Percentiles rank a stretch among this genome's conserved stretches.
These are phyloP conservation scores for Triplophysa tibetana DNA, from an alignment of 2,113 vertebrate genomes.

Conservation along the genomic window DNA sequence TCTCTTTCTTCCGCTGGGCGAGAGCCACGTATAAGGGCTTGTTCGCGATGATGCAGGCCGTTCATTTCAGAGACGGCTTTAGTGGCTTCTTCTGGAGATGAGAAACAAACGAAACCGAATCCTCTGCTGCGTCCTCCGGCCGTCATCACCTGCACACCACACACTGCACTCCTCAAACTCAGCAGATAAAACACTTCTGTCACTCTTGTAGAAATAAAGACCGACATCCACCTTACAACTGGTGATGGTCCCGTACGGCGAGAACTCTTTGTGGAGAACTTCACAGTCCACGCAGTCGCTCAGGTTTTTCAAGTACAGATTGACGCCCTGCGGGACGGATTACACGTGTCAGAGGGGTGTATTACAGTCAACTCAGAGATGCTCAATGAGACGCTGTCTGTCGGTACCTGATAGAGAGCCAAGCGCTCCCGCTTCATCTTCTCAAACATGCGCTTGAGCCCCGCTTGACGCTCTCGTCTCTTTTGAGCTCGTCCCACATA, in stretches of 20 bases:
- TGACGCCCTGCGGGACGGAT: slow-evolving; percentile 82
- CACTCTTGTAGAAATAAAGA: not conserved
- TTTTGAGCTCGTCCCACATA: slow-evolving; percentile 96
- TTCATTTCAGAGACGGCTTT: slow-evolving; percentile 99
- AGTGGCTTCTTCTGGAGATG: slow-evolving; percentile 95
- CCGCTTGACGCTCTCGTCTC: slow-evolving; percentile 93
- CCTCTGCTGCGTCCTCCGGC: slow-evolving; percentile 95
- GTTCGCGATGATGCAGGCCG: slow-evolving; percentile 92
- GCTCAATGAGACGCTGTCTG: not conserved
- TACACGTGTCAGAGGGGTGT: not conserved
- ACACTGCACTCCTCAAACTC: not conserved
- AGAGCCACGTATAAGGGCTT: slow-evolving; percentile 95
- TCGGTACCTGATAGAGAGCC: not conserved
- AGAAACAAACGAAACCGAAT: slow-evolving; percentile 97
- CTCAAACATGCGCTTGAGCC: slow-evolving; percentile 95
- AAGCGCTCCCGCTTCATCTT: slow-evolving; percentile 90
- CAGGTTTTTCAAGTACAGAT: slow-evolving; percentile 96
- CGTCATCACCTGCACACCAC: slow-evolving; percentile 86
- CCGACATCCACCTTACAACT: slow-evolving; percentile 86
- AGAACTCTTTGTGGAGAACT: slow-evolving; percentile 90
- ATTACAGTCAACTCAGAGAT: slow-evolving; percentile 58
- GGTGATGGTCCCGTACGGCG: slow-evolving; percentile 94
- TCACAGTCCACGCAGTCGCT: slow-evolving; percentile 96
- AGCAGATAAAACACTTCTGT: not conserved
- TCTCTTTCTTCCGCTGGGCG: slow-evolving; percentile 95